Evolutionary conservation across 2,888 invertebrate genomes (phyloP), one percentile per base, ranked within the genome.

Genomic region (Tyria jacobaeae): DNA sequence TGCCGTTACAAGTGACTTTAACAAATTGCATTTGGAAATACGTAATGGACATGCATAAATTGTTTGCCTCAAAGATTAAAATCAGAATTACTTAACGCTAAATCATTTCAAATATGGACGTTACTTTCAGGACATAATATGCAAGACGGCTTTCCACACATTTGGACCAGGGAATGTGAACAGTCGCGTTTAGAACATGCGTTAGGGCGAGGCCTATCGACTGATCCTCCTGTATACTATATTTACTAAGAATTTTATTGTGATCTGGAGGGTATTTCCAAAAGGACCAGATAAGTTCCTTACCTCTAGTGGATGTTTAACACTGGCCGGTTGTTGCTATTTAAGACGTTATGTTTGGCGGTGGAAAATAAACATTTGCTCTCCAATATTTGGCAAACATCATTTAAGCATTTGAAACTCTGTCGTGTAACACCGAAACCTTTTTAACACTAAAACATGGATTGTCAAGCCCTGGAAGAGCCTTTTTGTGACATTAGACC

Each of bases 61-160:
- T 73, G 75, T 77, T 80, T 69, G 74, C 78, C 78, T 78, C 75
- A 76, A 84, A 80, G 79, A 84, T 82, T 80, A 81, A 88, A 89
- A 86, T 83, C 81, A 89, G 86, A 85, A 85, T 87, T 81, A 90
- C 92, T 89, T 92, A 92, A 91, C 73, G 87, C 92, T 92, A 90
- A 92, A 91, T 89, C 86, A 91, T 91, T 89, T 88, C 85, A 88
- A 89, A 91, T 90, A 92, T 93, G 93, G 93, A 94, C 93, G 93
- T 92, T 89, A 91, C 73, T 87, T 83, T 88, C 76, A 92, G 93
- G 93, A 92, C 93, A 91, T 88, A 85, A 86, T 88, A 92, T 81
- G 87, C 83, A 88, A 92, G 91, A 92, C 91, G 93, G 93, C 84
- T 87, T 85, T 76, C 79, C 81, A 81, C 75, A 84, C 87, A 88